Percentiles rank a stretch among this genome's conserved stretches.
These are phyloP conservation scores for Drosophila sturtevanti DNA, from an alignment of 1,140 invertebrate genomes.

Conservation along the genomic window DNA sequence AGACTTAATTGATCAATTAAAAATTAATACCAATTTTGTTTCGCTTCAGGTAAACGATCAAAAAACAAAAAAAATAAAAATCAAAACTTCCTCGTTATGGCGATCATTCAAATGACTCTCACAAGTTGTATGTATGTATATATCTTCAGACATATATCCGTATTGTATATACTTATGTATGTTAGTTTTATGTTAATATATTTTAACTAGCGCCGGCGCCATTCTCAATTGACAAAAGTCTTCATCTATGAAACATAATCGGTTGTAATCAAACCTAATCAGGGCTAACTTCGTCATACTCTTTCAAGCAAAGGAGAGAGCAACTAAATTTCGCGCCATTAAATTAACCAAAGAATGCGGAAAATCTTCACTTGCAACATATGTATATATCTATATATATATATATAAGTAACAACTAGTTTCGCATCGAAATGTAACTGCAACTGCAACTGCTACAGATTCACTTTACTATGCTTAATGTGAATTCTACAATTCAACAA, in stretches of 20 bases:
- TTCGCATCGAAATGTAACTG: constrained; percentile 44
- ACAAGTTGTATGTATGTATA: constrained; percentile 14
- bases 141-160: neutral
- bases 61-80: constrained; percentile 34
- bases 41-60: constrained; percentile 56
- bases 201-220: constrained; percentile 58
- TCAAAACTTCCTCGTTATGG: constrained; percentile 56
- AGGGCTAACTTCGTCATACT: constrained; percentile 36
- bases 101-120: constrained; percentile 28
- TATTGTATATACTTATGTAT: neutral
- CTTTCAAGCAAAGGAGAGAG: constrained; percentile 30
- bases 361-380: constrained; percentile 49
- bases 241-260: constrained; percentile 54
- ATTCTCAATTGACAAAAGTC: constrained; percentile 41
- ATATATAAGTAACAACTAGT: constrained; percentile 57
- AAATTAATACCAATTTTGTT: constrained; percentile 75
- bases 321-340: constrained; percentile 63
- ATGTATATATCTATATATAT: neutral
- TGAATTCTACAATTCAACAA: constrained; percentile 40
- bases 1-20: constrained; percentile 77
- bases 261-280: constrained; percentile 66
- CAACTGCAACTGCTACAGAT: constrained; percentile 31
- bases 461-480: constrained; percentile 58
- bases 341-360: constrained; percentile 73
- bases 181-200: neutral